Percentiles rank a stretch among this genome's conserved stretches.
Conservation (phyloP, 2,797 vertebrate genomes). For the Zalophus californianus region DNA sequence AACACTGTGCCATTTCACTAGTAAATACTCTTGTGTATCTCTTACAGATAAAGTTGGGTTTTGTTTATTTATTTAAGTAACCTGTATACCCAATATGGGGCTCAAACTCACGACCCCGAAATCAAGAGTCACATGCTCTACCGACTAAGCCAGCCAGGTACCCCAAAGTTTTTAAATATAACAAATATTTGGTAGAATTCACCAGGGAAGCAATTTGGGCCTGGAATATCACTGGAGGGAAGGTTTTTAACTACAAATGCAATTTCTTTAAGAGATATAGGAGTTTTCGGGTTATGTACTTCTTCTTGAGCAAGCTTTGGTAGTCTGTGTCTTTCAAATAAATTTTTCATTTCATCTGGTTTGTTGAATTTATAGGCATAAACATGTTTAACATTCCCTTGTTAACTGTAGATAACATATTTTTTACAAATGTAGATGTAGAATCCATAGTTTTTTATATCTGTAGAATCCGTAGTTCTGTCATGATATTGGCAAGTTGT, state of each 20-base stretch:
- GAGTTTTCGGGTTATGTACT: not conserved
- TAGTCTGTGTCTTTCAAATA: not conserved
- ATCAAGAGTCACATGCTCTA: not conserved
- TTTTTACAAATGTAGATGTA: too few relatives aligned
- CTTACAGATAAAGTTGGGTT: not conserved
- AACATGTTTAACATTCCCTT: not conserved
- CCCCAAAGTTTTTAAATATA: not conserved
- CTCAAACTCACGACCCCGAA: not conserved
- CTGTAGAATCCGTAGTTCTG: not conserved
- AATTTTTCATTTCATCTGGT: not conserved
- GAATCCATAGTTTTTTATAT: not conserved
- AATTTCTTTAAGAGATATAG: constrained; percentile 9
- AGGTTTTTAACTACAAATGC: not conserved
- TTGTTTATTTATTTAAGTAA: not conserved
- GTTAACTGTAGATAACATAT: too few relatives aligned
- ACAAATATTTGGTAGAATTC: constrained; percentile 17
- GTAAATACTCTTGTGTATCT: not conserved
- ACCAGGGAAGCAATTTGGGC: not conserved
- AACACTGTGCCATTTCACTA: not conserved
- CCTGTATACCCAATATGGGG: not conserved
- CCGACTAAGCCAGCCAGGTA: not conserved
- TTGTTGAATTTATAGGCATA: not conserved
- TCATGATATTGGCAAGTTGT: not conserved
- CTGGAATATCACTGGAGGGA: not conserved
- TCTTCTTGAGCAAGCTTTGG: not conserved